Conservation (phyloP, 2,888 invertebrate species). For the Dynastes maya region DNA sequence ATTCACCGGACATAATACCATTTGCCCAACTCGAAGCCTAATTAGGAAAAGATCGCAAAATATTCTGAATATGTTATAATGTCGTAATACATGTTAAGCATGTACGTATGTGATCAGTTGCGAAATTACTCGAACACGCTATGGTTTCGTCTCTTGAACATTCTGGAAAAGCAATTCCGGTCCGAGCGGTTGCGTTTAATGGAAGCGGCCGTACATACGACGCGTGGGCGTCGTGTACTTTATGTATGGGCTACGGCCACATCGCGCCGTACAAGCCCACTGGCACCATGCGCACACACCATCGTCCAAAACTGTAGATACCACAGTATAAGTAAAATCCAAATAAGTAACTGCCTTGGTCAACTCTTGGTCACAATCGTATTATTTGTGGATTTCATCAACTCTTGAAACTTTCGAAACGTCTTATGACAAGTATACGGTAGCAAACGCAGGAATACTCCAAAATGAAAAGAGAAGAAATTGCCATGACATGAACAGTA, state of each 20-base stretch:
- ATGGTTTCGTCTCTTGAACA: constrained; percentile 56
- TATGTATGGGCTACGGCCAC: not conserved
- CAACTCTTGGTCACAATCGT: too few species aligned
- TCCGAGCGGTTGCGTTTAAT: constrained; percentile 10
- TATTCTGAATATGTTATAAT: not conserved
- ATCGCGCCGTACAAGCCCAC: not conserved
- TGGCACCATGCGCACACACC: not conserved
- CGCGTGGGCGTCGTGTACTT: constrained; percentile 23
- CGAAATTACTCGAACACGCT: constrained; percentile 60
- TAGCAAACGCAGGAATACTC: too few species aligned
- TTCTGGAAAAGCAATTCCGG: constrained; percentile 41
- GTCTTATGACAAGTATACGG: too few species aligned
- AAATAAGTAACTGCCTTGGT: too few species aligned
- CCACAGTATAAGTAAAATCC: not conserved
- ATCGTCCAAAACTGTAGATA: not conserved
- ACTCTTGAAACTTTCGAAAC: too few species aligned
- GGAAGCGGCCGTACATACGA: not conserved
- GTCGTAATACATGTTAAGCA: constrained; percentile 4
- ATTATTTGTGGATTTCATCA: too few species aligned
- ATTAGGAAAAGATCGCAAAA: not conserved
- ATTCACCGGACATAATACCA: not conserved
- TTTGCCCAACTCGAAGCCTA: not conserved
- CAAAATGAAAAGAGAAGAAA: too few species aligned
- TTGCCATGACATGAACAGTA: too few species aligned
- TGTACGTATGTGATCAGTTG: constrained; percentile 54